Base-by-base conservation (phyloP, 2,888 invertebrate genomes). In the Parnassius smintheus region DNA sequence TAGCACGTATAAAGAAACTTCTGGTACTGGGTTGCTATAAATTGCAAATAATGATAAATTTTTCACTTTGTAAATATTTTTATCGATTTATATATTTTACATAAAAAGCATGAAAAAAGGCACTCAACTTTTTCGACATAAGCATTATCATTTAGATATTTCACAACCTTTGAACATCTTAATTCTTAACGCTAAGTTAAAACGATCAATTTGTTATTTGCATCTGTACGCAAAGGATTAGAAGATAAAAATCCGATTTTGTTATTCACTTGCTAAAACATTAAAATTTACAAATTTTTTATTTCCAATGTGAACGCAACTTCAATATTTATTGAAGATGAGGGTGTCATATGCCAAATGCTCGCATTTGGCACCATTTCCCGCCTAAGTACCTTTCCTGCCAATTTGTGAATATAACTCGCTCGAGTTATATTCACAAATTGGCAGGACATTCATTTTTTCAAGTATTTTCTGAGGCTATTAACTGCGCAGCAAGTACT, bases 101-200 rank as follows among this genome's bases (percentile, higher is more conserved):
- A 35, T 35, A 35, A 35, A 35, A 35, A 12, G n/a, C n/a, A 3
- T n/a, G 46, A 46, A 46, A 46, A 0, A 12, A 46, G 2, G 46
- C 46, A n/a, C 12, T 46, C 46, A 46, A 46, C 3, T 46, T n/a
- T n/a, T 7, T 46, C 12, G 11, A 11, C 46, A 46, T 3, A 11
- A 12, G 46, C 4, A 11, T 11, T 0, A 2, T 46, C 11, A 46
- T 46, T 8, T 45, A 3, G 25, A 54, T 60, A 50, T 49, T 56
- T 45, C 56, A 51, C 44, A 49, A 62, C 58, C 54, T 62, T 58
- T 62, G 58, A 57, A 45, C 58, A 58, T 62, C 53, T 62, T 62
- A 62, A 62, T 53, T 62, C 53, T 62, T 62, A 62, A 62, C 57
- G 58, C 25, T 53, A 41, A 22, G 44, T 57, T 13, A 58, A 61